Conservation (phyloP, 2,113 vertebrate species). For the Australoheros scitulus region DNA sequence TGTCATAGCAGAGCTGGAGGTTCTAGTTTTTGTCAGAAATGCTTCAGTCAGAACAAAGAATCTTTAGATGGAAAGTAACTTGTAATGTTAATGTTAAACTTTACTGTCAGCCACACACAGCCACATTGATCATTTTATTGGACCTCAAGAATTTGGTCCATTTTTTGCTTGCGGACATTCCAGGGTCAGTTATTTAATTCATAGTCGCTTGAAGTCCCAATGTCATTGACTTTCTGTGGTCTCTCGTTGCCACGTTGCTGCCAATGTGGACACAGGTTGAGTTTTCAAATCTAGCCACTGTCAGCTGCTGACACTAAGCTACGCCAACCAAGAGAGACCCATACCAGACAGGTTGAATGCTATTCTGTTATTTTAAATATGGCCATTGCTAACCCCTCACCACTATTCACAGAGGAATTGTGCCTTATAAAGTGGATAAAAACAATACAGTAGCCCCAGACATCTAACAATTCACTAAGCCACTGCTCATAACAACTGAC, state of each 20-base stretch:
- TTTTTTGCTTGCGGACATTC: not conserved
- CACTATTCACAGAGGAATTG: not conserved
- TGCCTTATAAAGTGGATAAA: not conserved
- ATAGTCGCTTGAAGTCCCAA: not conserved
- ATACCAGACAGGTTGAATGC: not conserved
- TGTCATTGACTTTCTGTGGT: not conserved
- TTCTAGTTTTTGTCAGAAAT: not conserved
- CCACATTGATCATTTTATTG: not conserved
- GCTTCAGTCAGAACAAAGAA: not conserved
- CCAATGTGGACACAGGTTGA: not conserved
- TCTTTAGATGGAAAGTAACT: not conserved
- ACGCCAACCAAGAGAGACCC: not conserved
- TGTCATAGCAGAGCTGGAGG: not conserved
- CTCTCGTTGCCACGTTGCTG: not conserved
- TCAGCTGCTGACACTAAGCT: not conserved
- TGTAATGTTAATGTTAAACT: not conserved
- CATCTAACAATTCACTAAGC: not conserved
- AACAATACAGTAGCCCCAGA: not conserved
- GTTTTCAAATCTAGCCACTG: not conserved
- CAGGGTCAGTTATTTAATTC: not conserved
- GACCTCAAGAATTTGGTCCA: not conserved
- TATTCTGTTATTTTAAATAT: not conserved
- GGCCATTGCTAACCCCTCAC: not conserved
- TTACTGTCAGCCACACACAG: not conserved
- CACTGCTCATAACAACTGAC: not conserved